Evolutionary conservation across 2,888 invertebrate species (phyloP), one percentile per base, ranked within the genome.

Genomic region (Scaeva pyrastri): DNA sequence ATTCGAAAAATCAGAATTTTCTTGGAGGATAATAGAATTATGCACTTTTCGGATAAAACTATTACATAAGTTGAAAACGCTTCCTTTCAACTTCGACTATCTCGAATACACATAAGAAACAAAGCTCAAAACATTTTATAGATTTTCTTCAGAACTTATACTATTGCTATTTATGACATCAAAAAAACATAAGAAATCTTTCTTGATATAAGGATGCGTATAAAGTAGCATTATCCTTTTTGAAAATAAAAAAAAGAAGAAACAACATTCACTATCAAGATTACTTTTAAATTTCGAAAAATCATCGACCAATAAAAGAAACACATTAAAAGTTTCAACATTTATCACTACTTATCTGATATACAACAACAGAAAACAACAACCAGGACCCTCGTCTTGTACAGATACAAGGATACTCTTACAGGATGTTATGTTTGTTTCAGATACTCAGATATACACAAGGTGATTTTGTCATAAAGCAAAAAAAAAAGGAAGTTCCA

Each of bases 321-420:
- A 73, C 86, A 58, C 77, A 86, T 86, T 82, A 86, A 78, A 86
- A 86, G 73, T 86, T 82, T 70, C 86, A 86, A 78, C 86, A 86
- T 86, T 86, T 86, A 86, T 86, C 82, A 86, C 86, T 66, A 48
- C 74, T 82, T 86, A 86, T 86, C 86, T 78, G 82, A 86, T 86
- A 60, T 31, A 48, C 50, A 58, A 56, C 31, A 31, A 48, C 50
- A 58, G 48, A 5, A 31, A 60, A 48, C 50, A 58, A 56, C 31
- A 31, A 31, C 31, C 21, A 66, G 36, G 39, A 66, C 80, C 80
- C 75, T 82, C 72, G 14, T 60, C 58, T 55, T 6, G 3, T 39
- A 31, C n/a, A n/a, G n/a, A n/a, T n/a, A n/a, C n/a, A n/a, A n/a
- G n/a, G n/a, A n/a, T 31, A 31, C 8, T 31, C 45, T 4, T 36